Evolutionary conservation across 2,888 invertebrate genomes (phyloP).

Genomic region (Rhodophaea formosa): DNA sequence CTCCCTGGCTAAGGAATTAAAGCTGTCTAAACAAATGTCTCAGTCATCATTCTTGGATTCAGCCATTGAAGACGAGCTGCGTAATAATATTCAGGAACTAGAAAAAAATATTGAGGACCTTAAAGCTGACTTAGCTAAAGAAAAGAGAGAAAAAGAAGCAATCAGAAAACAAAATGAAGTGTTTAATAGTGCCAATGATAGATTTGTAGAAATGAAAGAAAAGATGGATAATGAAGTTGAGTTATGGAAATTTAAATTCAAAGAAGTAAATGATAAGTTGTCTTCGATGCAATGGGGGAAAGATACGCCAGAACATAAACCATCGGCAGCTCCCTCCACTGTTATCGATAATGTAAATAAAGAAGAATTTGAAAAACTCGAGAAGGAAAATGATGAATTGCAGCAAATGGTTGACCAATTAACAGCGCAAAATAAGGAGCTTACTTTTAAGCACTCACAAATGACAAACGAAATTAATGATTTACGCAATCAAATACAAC

Average conservation of each 20-base stretch:
- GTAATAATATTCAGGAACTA: conserved; percentile 83
- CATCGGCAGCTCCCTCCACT: conserved; percentile 18
- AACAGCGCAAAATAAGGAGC: conserved; percentile 54
- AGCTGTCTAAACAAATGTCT: conserved; percentile 72
- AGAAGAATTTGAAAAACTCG: conserved; percentile 62
- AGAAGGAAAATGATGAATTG: conserved; percentile 73
- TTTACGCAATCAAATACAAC: conserved; percentile 51
- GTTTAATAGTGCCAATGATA: conserved; percentile 87
- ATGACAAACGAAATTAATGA: conserved; percentile 52
- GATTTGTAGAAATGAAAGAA: conserved; percentile 90
- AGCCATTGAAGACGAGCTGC: conserved; percentile 91
- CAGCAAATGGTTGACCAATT: conserved; percentile 59
- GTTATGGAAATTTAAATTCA: conserved; percentile 86
- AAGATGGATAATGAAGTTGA: conserved; percentile 89
- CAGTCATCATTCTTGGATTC: conserved; percentile 85
- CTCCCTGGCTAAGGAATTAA: conserved; percentile 78
- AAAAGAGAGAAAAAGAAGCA: conserved; percentile 84
- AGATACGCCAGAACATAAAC: conserved; percentile 41
- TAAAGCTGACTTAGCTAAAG: conserved; percentile 80
- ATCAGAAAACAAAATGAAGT: conserved; percentile 87
- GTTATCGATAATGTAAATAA: conserved; percentile 36
- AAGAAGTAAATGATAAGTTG: conserved; percentile 85
- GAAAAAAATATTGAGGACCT: conserved; percentile 85
- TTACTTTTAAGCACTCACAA: conserved; percentile 42
- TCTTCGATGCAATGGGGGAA: conserved; percentile 65